Base-by-base conservation (phyloP, 1,140 invertebrate genomes). In the Ruditapes philippinarum region DNA sequence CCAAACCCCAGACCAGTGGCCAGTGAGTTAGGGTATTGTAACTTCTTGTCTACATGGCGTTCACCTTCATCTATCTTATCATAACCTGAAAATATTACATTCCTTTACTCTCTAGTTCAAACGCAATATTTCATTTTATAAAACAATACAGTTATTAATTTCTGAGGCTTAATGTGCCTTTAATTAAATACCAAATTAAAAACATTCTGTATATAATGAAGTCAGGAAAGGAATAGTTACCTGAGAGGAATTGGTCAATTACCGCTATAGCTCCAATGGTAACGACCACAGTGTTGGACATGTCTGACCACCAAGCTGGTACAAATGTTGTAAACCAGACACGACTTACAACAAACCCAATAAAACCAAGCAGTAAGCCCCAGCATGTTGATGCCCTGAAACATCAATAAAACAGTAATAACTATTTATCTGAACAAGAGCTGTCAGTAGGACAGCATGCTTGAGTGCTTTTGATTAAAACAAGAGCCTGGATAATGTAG, bases 261-360 rank as follows among this genome's bases (percentile, higher is more conserved):
- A 91, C 91, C 25, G 94, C 93, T 54, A 95, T 89, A 31, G 89
- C 74, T 14, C 90, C 93, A 68, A 95, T 54, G 11, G 95, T 89
- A 57, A 95, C 93, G n/a, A 95, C 88, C 22, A 89, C 81, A 25
- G 92, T 89, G 85, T 96, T 96, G 11, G 91, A 90, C 4, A 42
- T 33, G 25, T 91, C 80, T 80, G 82, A 91, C 94, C 95, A 95
- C 95, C 95, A 96, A 9, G 94, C 92, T 12, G 95, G 95, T 19
- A 95, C 91, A 90, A 96, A 94, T 0, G 94, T 92, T 28, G 91
- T 88, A 76, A 93, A 95, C 95, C 95, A 96, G 17, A 96, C 91
- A 17, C 95, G 91, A 78, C 92, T 91, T 12, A 84, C 88, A 3
- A 96, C 80, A 70, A 95, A 93, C 12, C 89, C 90, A 83, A 94